These are phyloP conservation scores for Rhamphomyia laevipes DNA, from an alignment of 2,888 invertebrate genomes.

Conservation along the genomic window DNA sequence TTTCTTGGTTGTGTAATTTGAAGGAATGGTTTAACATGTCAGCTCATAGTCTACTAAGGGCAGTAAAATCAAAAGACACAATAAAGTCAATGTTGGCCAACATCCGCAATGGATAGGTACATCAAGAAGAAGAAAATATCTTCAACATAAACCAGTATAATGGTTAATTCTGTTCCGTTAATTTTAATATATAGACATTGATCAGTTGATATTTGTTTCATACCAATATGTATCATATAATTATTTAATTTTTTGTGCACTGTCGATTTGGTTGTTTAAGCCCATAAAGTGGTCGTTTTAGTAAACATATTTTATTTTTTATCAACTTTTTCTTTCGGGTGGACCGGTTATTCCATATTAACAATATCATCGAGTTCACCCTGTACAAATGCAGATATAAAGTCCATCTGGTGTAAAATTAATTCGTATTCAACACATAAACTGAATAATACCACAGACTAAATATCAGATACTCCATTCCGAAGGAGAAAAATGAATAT, in stretches of 20 bases:
- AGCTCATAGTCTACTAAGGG: no score
- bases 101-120: no score
- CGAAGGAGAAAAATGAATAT: no score
- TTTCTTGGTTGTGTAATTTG: no score
- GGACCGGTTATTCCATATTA: background rate
- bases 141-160: conserved; percentile 4
- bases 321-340: no score
- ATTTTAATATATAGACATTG: background rate
- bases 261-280: conserved; percentile 9
- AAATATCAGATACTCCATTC: no score
- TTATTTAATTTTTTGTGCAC: background rate
- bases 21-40: no score
- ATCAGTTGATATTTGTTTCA: no score
- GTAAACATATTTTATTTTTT: background rate
- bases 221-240: background rate
- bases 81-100: no score
- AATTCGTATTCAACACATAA: conserved; percentile 4
- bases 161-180: background rate
- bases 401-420: conserved; percentile 4
- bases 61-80: no score
- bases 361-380: conserved; percentile 1
- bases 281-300: conserved; percentile 1
- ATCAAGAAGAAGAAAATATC: background rate
- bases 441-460: no score
- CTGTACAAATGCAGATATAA: conserved; percentile 1